Evolutionary conservation across 2,113 vertebrate genomes (phyloP), one percentile per base, ranked within the genome.

Genomic region (Aphelocoma coerulescens): DNA sequence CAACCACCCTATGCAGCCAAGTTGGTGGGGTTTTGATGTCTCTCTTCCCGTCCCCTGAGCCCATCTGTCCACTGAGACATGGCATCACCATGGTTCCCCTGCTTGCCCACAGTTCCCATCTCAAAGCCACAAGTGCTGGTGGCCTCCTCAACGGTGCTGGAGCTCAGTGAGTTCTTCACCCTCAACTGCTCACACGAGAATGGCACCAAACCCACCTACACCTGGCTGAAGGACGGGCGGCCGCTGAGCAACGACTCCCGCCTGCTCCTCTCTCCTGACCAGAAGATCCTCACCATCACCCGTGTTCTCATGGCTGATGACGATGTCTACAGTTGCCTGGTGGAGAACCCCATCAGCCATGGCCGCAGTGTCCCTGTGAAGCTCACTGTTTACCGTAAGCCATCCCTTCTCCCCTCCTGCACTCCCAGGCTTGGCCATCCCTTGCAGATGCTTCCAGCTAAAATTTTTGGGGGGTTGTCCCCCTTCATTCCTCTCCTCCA

Each of bases 341-440:
- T 99, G 87, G 98, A 99, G 95, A 99, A 99, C 80, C 98, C 99
- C 20, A 98, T 99, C 72, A 98, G 99, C 95, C 98, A 97, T 0
- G 97, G 98, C 79, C 98, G 97, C 32, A 99, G 99, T 39, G 30
- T 97, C 65, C 99, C 99, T 0, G 84, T 99, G 93, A 99, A 98
- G 95, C 97, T 99, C 95, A 99, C 98, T 0, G 99, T 99, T 44
- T 99, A 99, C 97, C 98, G 99, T 99, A 97, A 98, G 99, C 96
- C 59, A 35, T 27, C 15, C 4, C 0, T 39, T 13, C 24, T 27
- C 28, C 21, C 7, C 30, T 69, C 23, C 33, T 5, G 9, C 26
- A 32, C 35, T 37, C 37, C 24, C 4, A 1, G 28, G 11, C 28
- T 17, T n/a, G 94, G 13, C 39, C 24, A 26, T 7, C 17, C 28